phyloP scores from a whole-genome alignment of 2,113 vertebrate genomes.

The Axis porcinus region DNA sequence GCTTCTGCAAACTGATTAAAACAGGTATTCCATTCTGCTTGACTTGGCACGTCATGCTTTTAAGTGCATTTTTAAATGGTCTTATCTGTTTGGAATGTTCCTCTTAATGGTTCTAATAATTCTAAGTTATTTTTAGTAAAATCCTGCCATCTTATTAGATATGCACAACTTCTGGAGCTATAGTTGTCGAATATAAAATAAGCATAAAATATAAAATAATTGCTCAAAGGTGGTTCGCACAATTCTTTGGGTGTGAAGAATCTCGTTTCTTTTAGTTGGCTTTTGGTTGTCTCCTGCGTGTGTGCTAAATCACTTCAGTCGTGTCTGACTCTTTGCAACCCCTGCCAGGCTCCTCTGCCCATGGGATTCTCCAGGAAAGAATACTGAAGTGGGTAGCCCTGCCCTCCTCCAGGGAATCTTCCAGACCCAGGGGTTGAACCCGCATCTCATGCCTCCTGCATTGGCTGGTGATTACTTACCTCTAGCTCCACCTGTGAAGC shows the following conservation, averaged over 20 bases:
- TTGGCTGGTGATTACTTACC: background rate
- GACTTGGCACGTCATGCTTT: background rate
- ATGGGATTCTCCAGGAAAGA: background rate
- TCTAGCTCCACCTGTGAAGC: too few relatives aligned
- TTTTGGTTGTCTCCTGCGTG: background rate
- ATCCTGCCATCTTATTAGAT: background rate
- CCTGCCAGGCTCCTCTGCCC: background rate
- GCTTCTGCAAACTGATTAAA: background rate
- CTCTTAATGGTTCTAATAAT: background rate
- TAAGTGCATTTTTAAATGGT: background rate
- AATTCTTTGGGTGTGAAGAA: background rate
- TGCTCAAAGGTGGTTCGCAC: background rate
- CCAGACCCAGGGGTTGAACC: background rate
- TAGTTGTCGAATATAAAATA: background rate
- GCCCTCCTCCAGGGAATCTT: background rate
- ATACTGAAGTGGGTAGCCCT: background rate
- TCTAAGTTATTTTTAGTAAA: background rate
- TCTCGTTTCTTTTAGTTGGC: background rate
- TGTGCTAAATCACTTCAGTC: background rate
- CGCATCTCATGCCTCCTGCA: background rate
- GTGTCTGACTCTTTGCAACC: rapidly evolving
- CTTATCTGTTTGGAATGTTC: background rate
- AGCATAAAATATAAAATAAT: background rate
- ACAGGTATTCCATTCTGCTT: background rate
- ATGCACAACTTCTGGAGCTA: background rate